A percentile compares a stretch with the other conserved stretches of the same genome.
phyloP scores from a whole-genome alignment of 1,140 invertebrate species.

The Drosophila nannoptera region DNA sequence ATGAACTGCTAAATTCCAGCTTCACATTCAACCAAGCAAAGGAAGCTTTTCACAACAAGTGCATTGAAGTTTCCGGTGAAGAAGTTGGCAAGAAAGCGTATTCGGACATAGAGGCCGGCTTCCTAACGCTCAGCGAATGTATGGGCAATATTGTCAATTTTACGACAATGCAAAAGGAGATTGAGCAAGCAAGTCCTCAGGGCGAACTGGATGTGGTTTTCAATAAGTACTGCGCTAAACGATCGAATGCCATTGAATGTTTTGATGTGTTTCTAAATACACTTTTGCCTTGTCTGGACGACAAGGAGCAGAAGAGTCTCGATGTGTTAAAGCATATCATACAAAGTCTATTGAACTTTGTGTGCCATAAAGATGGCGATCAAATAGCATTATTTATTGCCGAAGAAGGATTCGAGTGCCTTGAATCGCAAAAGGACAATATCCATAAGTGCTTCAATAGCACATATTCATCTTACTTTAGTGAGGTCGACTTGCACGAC shows the following conservation, averaged over 20 bases:
- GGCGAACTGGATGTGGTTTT: constrained; percentile 81
- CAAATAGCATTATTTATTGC: constrained; percentile 90
- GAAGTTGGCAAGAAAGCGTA: constrained; percentile 55
- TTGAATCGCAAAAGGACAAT: constrained; percentile 82
- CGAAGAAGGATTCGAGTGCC: constrained; percentile 87
- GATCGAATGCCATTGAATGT: constrained; percentile 82
- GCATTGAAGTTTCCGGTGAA: constrained; percentile 66
- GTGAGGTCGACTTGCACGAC: constrained; percentile 66
- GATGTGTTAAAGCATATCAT: constrained; percentile 83
- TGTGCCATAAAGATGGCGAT: constrained; percentile 89
- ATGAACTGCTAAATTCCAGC: constrained; percentile 42
- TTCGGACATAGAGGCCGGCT: constrained; percentile 48
- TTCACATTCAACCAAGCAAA: constrained; percentile 42
- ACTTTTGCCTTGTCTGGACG: constrained; percentile 83
- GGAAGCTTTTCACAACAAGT: constrained; percentile 63
- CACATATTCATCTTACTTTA: constrained; percentile 81
- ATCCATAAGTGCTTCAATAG: constrained; percentile 84
- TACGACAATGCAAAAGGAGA: constrained; percentile 81
- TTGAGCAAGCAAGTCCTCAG: constrained; percentile 82
- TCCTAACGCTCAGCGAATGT: constrained; percentile 77
- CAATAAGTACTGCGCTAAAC: constrained; percentile 84
- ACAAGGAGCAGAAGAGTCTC: constrained; percentile 80
- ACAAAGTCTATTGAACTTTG: constrained; percentile 84
- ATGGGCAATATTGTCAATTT: constrained; percentile 80
- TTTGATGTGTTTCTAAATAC: constrained; percentile 82